phyloP scores from a whole-genome alignment of 1,140 invertebrate species.

The Episyrphus balteatus region DNA sequence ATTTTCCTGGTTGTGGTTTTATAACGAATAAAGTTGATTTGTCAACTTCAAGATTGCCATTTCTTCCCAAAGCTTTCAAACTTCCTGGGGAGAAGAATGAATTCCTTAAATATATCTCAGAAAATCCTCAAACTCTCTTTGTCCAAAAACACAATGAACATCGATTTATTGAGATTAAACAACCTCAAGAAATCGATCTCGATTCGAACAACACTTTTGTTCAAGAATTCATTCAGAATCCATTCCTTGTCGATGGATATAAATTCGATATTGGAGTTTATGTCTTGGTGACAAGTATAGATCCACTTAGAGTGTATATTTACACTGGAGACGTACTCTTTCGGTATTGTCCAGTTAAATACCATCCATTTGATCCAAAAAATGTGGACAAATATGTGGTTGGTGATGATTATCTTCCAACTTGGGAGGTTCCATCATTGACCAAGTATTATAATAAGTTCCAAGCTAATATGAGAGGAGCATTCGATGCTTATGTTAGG shows the following conservation, averaged over 20 bases:
- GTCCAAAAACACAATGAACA: constrained; percentile 91
- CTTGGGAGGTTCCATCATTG: constrained; percentile 85
- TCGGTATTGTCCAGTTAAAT: constrained; percentile 83
- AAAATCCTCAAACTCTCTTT: constrained; percentile 63
- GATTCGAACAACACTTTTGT: constrained; percentile 69
- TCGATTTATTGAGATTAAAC: constrained; percentile 71
- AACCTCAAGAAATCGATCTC: constrained; percentile 59
- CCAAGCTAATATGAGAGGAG: constrained; percentile 75
- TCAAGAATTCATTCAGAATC: constrained; percentile 78
- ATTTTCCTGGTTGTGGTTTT: constrained; percentile 89
- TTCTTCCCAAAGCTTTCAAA: constrained; percentile 79
- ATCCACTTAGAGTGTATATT: constrained; percentile 80
- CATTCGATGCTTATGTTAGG: constrained; percentile 70
- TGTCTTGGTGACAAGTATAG: constrained; percentile 79
- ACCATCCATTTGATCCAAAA: constrained; percentile 79
- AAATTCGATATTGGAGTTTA: constrained; percentile 98
- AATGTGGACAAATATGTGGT: constrained; percentile 86
- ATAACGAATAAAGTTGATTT: constrained; percentile 92
- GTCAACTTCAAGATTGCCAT: constrained; percentile 61
- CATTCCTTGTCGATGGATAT: constrained; percentile 70
- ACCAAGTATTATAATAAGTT: constrained; percentile 62
- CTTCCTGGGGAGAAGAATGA: constrained; percentile 65
- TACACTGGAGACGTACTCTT: constrained; percentile 83
- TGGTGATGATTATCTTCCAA: constrained; percentile 87
- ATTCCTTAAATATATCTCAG: constrained; percentile 57